Evolutionary conservation across 2,888 invertebrate genomes (phyloP).

Genomic region (Malacosoma neustria): DNA sequence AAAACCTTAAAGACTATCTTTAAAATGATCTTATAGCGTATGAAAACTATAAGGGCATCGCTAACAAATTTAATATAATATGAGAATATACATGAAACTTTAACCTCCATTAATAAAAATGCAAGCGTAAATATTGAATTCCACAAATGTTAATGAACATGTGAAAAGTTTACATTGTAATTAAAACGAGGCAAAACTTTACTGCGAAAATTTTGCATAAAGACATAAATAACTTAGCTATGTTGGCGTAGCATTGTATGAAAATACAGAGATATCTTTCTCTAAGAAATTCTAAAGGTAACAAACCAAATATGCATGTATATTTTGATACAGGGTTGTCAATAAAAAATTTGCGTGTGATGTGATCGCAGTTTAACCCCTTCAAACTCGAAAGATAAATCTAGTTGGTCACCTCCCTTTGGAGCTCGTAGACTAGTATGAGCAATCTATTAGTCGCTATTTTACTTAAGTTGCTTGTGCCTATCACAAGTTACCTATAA

Average conservation of each 20-base stretch:
- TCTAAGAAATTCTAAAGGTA: constrained; percentile 15
- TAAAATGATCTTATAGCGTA: too few relatives aligned
- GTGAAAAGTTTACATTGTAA: not conserved
- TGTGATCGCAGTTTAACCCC: too few relatives aligned
- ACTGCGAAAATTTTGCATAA: constrained; percentile 5
- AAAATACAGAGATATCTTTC: constrained; percentile 18
- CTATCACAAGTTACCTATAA: too few relatives aligned
- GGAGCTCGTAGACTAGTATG: too few relatives aligned
- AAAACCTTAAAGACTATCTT: too few relatives aligned
- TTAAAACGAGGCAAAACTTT: not conserved
- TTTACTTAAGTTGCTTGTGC: too few relatives aligned
- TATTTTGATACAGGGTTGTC: constrained; percentile 14
- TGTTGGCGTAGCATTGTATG: constrained; percentile 4
- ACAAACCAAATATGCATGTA: constrained; percentile 13
- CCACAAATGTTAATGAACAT: not conserved
- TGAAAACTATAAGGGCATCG: too few relatives aligned
- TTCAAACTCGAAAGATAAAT: too few relatives aligned
- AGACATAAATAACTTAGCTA: constrained; percentile 4
- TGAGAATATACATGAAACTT: too few relatives aligned
- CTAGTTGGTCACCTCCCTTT: too few relatives aligned
- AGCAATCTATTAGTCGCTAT: too few relatives aligned
- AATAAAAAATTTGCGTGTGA: not conserved
- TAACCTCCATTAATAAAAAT: not conserved
- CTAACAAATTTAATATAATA: too few relatives aligned
- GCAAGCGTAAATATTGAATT: not conserved